These are phyloP conservation scores for Dermolepida albohirtum DNA, from an alignment of 2,888 invertebrate species.

Conservation along the genomic window DNA sequence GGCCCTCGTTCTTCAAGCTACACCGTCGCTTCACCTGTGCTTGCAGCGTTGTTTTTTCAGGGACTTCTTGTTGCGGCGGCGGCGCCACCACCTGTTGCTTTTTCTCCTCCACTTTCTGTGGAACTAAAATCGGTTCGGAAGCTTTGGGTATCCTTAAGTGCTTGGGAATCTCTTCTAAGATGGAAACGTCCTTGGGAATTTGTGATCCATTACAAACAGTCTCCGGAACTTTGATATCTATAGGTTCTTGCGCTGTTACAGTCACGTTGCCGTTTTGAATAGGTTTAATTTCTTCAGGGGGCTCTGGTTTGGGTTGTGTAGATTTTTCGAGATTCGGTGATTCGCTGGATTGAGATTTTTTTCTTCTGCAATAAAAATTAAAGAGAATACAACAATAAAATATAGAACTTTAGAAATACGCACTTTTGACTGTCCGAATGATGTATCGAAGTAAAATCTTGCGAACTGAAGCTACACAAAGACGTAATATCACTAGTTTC, in stretches of 20 bases:
- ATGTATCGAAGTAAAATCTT: slow-evolving; percentile 68
- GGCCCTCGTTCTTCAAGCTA: slow-evolving; percentile 46
- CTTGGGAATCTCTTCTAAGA: slow-evolving; percentile 21
- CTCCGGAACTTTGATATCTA: slow-evolving; percentile 36
- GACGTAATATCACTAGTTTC: slow-evolving; percentile 81
- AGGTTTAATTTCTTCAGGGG: slow-evolving; percentile 44
- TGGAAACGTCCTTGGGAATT: slow-evolving; percentile 18
- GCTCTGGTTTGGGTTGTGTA: slow-evolving; percentile 43
- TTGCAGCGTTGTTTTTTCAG: slow-evolving; percentile 26
- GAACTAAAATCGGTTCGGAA: slow-evolving; percentile 14
- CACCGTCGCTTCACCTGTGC: slow-evolving; percentile 39
- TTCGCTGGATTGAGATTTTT: slow-evolving; percentile 41
- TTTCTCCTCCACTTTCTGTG: slow-evolving; percentile 24
- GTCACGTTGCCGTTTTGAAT: slow-evolving; percentile 51
- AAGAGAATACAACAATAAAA: neutral
- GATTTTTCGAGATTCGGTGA: slow-evolving; percentile 34
- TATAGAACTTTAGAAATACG: slow-evolving; percentile 40
- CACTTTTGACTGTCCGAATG: slow-evolving; percentile 68
- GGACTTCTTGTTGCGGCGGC: slow-evolving; percentile 15
- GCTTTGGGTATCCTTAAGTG: slow-evolving; percentile 14
- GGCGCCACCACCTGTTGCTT: slow-evolving; percentile 2
- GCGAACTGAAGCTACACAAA: slow-evolving; percentile 76
- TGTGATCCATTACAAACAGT: slow-evolving; percentile 38
- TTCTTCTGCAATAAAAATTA: slow-evolving; percentile 33
- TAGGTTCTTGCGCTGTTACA: slow-evolving; percentile 39